Evolutionary conservation across 2,113 vertebrate species (phyloP).

Genomic region (Clarias batrachus): DNA sequence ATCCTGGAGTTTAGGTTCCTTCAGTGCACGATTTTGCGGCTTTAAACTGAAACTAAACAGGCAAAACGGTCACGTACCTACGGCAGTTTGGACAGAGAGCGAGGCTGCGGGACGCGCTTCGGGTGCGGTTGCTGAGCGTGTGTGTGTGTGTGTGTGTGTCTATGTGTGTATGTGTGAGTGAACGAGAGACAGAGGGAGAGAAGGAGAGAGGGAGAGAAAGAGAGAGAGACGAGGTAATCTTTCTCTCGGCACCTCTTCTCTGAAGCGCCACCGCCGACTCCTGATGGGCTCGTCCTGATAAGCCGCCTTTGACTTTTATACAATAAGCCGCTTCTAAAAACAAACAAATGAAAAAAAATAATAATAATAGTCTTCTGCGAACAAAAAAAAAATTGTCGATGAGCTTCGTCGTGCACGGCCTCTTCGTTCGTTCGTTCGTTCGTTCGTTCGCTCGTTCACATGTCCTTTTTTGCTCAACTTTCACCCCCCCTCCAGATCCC

Average conservation of each 20-base stretch:
- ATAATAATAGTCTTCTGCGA: constrained; percentile 59
- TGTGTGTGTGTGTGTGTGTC: constrained; percentile 59
- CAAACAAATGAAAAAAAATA: constrained; percentile 68
- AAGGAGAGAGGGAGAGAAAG: neutral
- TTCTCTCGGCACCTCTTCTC: constrained; percentile 79
- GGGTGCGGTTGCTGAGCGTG: constrained; percentile 66
- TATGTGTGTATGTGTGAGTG: constrained; percentile 52
- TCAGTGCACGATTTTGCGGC: constrained; percentile 44
- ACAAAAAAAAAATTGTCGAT: constrained; percentile 62
- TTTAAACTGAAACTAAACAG: constrained; percentile 44
- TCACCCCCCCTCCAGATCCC: constrained; percentile 85
- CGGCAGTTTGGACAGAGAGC: constrained; percentile 67
- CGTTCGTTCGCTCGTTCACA: constrained; percentile 70
- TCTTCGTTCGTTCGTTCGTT: constrained; percentile 71
- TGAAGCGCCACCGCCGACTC: constrained; percentile 79
- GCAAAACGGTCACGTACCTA: constrained; percentile 70
- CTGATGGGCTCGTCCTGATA: constrained; percentile 74
- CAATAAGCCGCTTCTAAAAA: constrained; percentile 67
- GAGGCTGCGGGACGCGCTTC: constrained; percentile 68
- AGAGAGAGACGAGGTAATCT: constrained; percentile 50
- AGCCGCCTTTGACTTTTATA: constrained; percentile 75
- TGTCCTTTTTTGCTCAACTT: constrained; percentile 82
- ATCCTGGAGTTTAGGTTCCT: constrained; percentile 59
- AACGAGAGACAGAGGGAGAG: neutral
- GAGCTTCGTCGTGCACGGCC: constrained; percentile 66